Base-by-base conservation (phyloP, 2,797 vertebrate species). In the Sebastes paucispinis region DNA sequence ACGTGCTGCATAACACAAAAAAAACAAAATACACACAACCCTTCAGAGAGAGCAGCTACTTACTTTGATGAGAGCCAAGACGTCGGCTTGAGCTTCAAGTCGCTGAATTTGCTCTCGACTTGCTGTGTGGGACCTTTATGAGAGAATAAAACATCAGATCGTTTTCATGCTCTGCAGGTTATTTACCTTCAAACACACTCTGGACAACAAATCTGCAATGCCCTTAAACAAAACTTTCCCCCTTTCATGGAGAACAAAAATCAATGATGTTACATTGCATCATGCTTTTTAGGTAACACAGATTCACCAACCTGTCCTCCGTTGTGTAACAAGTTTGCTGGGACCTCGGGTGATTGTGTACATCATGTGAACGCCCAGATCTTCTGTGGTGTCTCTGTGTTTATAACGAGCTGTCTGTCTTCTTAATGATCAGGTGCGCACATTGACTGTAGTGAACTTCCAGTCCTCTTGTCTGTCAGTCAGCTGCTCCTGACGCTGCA, bases 321-420 rank as follows among this genome's bases (percentile, higher is more conserved):
- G 96, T 85, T 98, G 98, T 83, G 98, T 98, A 77, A 96, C 97
- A 31, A 98, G 95, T 94, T 98, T 98, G 96, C 98, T 98, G 94
- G 98, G 98, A 89, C 98, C 98, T 94, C 96, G 95, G 75, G 95
- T 97, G 89, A 99, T 96, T 81, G 98, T 98, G 96, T 98, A 98
- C 98, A 99, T 99, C 94, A 94, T 97, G 96, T 88, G 95, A 83
- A 32, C 85, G 77, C 73, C 89, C 4, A 72, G 43, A 67, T 85
- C 20, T 71, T 52, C 77, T 14, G 36, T 34, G 5, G 69, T 57
- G 54, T 29, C 31, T 36, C 18, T 55, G n/a, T 20, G 39, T 43
- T 14, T 43, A 16, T n/a, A 13, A 64, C 36, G 20, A 13, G 7
- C 14, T 4, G 3, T 4, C 27, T 16, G 7, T 59, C 39, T 20